Evolutionary conservation across 2,113 vertebrate genomes (phyloP), one percentile per base, ranked within the genome.

Genomic region (Clarias batrachus): DNA sequence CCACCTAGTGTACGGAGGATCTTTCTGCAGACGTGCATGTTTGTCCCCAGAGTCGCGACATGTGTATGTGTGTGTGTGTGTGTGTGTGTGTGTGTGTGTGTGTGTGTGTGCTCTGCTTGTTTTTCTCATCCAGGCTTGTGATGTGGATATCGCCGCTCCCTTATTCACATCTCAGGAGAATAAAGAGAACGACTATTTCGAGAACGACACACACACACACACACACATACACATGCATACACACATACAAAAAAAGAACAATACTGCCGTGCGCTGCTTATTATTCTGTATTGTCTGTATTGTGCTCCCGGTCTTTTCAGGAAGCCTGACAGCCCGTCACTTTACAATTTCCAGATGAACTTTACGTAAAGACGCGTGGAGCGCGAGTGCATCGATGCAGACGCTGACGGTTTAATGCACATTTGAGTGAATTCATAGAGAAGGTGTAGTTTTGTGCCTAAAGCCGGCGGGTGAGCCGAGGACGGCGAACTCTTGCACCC

Each of bases 151-250:
- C 7, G 25, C 25, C 25, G 3, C 74, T 56, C 74, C 3, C 3
- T 63, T 48, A 48, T n/a, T 30, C 25, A 71, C 62, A 11, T 66
- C 25, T 82, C 13, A 3, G 60, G 6, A 1, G 62, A 63, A 65
- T 54, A 62, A 65, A 65, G 62, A 77, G 81, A 30, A 48, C 48
- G 48, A 48, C 48, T 66, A 52, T 82, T 68, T 66, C n/a, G 62
- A 37, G 81, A 82, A 27, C 33, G 63, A 65, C 41, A 21, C 37
- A 66, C 23, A 48, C 7, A 48, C 48, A 48, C 48, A 48, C 4
- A 41, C 48, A 48, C 48, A 48, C 48, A 48, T 8, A 48, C 6
- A 48, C 30, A 33, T 33, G 30, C 48, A 48, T 5, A 48, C 48
- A 48, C 48, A 48, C 48, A 48, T 8, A 48, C 6, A 48, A 33